Base-by-base conservation (phyloP, 2,888 invertebrate species). In the Eupsilia transversa region DNA sequence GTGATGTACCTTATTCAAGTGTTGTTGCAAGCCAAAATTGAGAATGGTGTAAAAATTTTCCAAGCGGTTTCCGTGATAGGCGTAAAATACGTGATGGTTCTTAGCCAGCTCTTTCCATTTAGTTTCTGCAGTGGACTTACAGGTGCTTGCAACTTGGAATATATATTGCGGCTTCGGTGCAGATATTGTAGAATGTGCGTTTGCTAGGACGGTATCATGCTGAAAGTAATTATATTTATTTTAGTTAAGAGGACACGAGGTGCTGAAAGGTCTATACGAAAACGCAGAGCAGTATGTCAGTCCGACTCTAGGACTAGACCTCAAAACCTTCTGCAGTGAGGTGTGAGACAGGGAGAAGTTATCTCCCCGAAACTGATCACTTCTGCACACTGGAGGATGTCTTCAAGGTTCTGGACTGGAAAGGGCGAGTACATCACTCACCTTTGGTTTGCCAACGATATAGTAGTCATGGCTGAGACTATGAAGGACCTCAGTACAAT, bases 1-100 rank as follows among this genome's bases (percentile, higher is more conserved):
- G 6, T 33, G 10, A 68, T 46, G 6, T 82, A 92, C 93, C 91
- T 93, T 93, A 72, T 91, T 93, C n/a, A 98, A 96, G 93, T 97
- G 97, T 86, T 98, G 97, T 84, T 98, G 97, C 68, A 98, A 95
- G 5, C 98, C 98, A 93, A 98, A 97, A 93, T 98, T 97, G 72
- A 98, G 92, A 84, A 98, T 98, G 0, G 98, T 98, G 94, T 98
- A 98, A 90, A 98, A 98, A 91, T 98, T 98, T 91, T 98, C 98
- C 80, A 98, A 94, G 74, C 97, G 97, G 91, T 98, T 98, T 49
- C 98, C 98, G 91, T 98, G 98, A 91, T 97, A 98, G 3, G 98
- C 98, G 89, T 96, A 97, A 88, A 98, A 97, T 0, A 97, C 96
- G 72, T 94, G 96, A 89, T 96, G 96, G 73, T 96, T 95, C 87